These are phyloP conservation scores for Patagioenas fasciata DNA, from an alignment of 2,113 vertebrate genomes.

Conservation along the genomic window DNA sequence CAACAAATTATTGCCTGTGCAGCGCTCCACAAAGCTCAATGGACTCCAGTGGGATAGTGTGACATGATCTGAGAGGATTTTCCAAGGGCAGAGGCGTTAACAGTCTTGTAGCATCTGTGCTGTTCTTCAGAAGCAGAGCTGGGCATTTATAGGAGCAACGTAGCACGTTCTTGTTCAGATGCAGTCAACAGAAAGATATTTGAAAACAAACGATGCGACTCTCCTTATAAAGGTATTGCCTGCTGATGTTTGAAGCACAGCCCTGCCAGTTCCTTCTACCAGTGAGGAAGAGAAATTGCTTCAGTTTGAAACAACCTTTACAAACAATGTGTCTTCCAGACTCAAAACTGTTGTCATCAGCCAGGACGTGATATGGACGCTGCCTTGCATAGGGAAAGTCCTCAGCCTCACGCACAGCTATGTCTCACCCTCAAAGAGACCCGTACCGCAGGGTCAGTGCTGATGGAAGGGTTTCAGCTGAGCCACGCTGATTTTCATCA, in stretches of 20 bases:
- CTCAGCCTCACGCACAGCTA: neutral
- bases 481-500: neutral
- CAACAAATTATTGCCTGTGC: neutral
- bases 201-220: conserved; percentile 17
- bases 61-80: neutral
- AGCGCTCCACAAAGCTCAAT: neutral
- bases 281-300: neutral
- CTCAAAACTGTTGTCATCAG: neutral
- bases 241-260: neutral
- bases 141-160: neutral
- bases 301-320: neutral
- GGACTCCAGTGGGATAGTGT: neutral
- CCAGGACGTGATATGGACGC: neutral
- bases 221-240: neutral
- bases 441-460: neutral
- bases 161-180: neutral
- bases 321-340: neutral
- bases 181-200: conserved; percentile 11
- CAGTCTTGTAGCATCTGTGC: neutral
- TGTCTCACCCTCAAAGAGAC: neutral
- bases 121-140: neutral
- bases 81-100: neutral
- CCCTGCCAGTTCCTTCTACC: neutral
- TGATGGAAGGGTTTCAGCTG: neutral
- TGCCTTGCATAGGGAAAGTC: neutral